Base-by-base conservation (phyloP, 2,797 vertebrate genomes). In the Lepus townsendii region DNA sequence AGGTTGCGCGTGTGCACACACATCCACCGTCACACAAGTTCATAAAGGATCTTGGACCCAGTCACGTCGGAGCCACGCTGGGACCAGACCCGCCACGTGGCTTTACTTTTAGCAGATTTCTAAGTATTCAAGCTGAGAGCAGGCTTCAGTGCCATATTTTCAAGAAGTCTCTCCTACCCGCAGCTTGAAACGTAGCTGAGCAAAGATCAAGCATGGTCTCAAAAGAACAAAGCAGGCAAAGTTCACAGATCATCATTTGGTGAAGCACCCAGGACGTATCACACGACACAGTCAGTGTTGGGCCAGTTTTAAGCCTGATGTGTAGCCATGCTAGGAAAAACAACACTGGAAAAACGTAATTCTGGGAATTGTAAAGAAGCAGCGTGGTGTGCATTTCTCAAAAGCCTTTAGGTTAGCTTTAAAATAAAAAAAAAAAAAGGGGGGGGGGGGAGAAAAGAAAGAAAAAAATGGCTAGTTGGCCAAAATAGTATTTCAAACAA, bases 191-290 rank as follows among this genome's bases (percentile, higher is more conserved):
- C 0, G 4, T 38, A 79, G 57, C 80, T 60, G 38, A 93, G 68
- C 62, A 32, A 97, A 96, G 96, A 90, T 95, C 96, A 98, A 96
- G 95, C 84, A 2, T 83, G 96, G 96, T 54, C 57, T 83, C 24
- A 96, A 97, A 96, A 17, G 78, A 94, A 92, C 93, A 97, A 96
- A 97, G 97, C 95, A 92, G 92, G 90, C 90, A 95, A 96, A 96
- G 42, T 91, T 96, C 91, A 75, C 93, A 98, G 97, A 98, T 95
- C 96, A 89, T 94, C 96, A 94, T 95, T 72, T 96, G 19, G 90
- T 94, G 66, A 96, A 69, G 93, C 72, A 97, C 97, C 97, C 97
- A 98, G 42, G 50, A 7, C 17, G 22, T 71, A 96, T 94, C 82
- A 38, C 69, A 96, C 96, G 88, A 96, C 93, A 97, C 30, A 68